Evolutionary conservation across 1,140 invertebrate species (phyloP).

Genomic region (Bombus impatiens): DNA sequence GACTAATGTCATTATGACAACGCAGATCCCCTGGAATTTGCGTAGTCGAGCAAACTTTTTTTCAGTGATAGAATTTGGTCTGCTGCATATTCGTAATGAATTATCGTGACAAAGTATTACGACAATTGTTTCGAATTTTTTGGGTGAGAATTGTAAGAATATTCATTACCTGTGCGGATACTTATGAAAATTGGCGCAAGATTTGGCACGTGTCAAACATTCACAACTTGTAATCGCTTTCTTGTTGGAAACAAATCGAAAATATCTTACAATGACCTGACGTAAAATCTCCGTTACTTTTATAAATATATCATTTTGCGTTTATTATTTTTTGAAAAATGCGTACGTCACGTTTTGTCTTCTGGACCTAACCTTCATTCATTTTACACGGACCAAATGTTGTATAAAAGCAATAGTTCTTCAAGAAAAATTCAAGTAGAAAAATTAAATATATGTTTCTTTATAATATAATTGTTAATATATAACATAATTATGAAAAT

Average conservation of each 20-base stretch:
- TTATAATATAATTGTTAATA: too few relatives aligned
- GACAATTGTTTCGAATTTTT: not conserved
- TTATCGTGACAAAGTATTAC: not conserved
- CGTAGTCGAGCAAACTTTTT: not conserved
- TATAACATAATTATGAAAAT: too few relatives aligned
- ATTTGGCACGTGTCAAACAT: constrained; percentile 34
- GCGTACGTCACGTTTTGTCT: not conserved
- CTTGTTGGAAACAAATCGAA: not conserved
- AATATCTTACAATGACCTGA: constrained; percentile 2
- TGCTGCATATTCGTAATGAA: constrained; percentile 10
- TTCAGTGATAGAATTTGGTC: not conserved
- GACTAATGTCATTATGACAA: constrained; percentile 32
- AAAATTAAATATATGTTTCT: too few relatives aligned
- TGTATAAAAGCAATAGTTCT: too few relatives aligned
- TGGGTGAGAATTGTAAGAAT: not conserved
- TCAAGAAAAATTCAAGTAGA: not conserved
- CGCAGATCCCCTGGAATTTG: not conserved
- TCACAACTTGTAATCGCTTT: not conserved
- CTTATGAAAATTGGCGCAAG: constrained; percentile 8
- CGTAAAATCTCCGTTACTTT: not conserved
- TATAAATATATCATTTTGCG: not conserved
- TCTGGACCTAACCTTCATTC: constrained; percentile 9
- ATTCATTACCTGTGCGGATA: not conserved
- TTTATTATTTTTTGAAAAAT: not conserved
- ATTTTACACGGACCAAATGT: not conserved